phyloP scores from a whole-genome alignment of 2,113 vertebrate species.

The Catharus minimus region DNA sequence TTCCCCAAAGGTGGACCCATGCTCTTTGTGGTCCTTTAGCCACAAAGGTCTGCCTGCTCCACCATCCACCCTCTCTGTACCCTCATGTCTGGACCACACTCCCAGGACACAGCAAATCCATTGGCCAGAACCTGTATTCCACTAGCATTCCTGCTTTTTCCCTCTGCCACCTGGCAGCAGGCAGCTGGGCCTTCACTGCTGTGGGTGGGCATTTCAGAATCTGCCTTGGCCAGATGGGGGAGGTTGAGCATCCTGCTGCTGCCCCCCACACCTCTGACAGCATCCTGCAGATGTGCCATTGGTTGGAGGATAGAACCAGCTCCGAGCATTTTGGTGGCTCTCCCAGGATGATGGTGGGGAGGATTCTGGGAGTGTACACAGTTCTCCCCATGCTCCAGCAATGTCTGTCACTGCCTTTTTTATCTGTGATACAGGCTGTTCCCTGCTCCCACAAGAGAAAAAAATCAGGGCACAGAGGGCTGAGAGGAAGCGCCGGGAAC shows the following conservation, averaged over 20 bases:
- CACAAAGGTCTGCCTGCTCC: neutral
- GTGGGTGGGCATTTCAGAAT: neutral
- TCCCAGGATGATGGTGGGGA: neutral
- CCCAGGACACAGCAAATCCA: neutral
- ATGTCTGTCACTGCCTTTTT: neutral
- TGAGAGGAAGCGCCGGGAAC: neutral
- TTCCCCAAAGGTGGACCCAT: neutral
- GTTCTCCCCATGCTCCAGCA: neutral
- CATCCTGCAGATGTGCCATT: neutral
- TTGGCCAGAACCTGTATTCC: neutral
- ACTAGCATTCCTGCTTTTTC: neutral
- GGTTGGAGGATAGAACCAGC: neutral
- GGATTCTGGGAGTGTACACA: neutral
- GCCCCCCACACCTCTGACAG: accelerated
- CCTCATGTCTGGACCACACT: neutral
- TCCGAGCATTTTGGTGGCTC: accelerated
- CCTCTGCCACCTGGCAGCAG: neutral
- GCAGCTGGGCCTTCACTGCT: neutral
- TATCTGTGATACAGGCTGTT: neutral
- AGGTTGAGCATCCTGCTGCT: neutral
- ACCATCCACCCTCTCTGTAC: neutral
- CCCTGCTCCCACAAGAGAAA: neutral
- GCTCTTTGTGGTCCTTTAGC: neutral
- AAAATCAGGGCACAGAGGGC: accelerated
- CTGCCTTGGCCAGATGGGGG: neutral